Base-by-base conservation (phyloP, 2,888 invertebrate genomes). In the Blastobasis lacticolella region DNA sequence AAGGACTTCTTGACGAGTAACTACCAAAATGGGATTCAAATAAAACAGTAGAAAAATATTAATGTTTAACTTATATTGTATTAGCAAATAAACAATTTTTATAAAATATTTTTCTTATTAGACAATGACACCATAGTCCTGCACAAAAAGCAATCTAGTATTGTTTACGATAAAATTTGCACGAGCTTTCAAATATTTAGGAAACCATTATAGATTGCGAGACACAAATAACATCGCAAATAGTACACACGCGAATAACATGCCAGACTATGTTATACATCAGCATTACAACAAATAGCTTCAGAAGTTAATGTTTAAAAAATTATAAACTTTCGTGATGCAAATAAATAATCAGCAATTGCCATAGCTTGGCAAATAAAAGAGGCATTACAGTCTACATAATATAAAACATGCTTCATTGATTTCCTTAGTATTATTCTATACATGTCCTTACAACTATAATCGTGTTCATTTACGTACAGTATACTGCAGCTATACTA, bases 1-100 rank as follows among this genome's bases (percentile, higher is more conserved):
- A n/a, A n/a, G n/a, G n/a, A n/a, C n/a, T n/a, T n/a, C n/a, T n/a
- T n/a, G n/a, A n/a, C n/a, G n/a, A n/a, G n/a, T n/a, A n/a, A n/a
- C n/a, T n/a, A n/a, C n/a, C n/a, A n/a, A n/a, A n/a, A n/a, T 23
- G 23, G 23, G 23, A 23, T n/a, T 49, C 37, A 61, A 69, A 69
- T 67, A 66, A 79, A 78, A 79, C 75, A 67, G 68, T 59, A 49
- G 51, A 55, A 51, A 48, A 10, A 46, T 49, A 53, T 52, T 58
- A 64, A 65, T 71, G 10, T 70, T 77, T 80, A 79, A 78, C 78
- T 82, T 94, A 54, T 97, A 98, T 77, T 85, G 83, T 87, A 88
- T 87, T 87, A 88, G 88, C 88, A 88, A 88, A 87, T 87, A 87
- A 87, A 88, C 88, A 87, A 86, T 86, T 83, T 23, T 23, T 81